A percentile compares a stretch with the other conserved stretches of the same genome.
Evolutionary conservation across 2,797 vertebrate species (phyloP).

Genomic region (Odontamblyopus lacepedii): DNA sequence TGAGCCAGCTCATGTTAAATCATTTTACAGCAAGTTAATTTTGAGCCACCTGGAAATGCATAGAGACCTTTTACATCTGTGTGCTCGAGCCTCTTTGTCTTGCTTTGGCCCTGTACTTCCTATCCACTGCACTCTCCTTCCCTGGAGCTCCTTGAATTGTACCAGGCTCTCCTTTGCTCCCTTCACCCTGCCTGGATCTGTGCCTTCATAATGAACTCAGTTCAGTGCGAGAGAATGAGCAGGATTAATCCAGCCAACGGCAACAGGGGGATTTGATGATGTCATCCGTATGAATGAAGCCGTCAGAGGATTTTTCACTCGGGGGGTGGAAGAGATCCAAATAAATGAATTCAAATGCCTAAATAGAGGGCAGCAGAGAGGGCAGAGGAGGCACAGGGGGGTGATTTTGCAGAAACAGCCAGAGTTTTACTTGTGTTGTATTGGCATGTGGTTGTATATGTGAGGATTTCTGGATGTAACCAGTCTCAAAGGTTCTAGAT

Average conservation of each 20-base stretch:
- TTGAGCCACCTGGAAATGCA: too few species aligned
- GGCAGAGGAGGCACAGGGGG: slow-evolving; percentile 19
- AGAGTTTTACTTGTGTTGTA: neutral
- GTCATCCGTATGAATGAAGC: slow-evolving; percentile 83
- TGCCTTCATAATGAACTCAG: slow-evolving; percentile 78
- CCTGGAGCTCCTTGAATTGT: slow-evolving; percentile 51
- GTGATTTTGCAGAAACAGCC: slow-evolving; percentile 22
- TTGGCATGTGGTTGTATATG: neutral
- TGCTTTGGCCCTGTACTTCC: slow-evolving; percentile 33
- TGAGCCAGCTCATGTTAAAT: too few species aligned
- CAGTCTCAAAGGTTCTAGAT: too few species aligned
- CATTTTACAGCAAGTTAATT: too few species aligned
- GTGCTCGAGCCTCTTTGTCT: neutral
- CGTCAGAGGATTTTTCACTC: slow-evolving; percentile 80
- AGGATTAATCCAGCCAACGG: slow-evolving; percentile 82
- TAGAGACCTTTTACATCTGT: slow-evolving; percentile 32
- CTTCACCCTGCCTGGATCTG: slow-evolving; percentile 76
- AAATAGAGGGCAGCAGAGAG: slow-evolving; percentile 33
- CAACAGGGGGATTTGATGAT: slow-evolving; percentile 81
- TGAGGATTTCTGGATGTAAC: neutral
- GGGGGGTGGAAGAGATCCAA: slow-evolving; percentile 77
- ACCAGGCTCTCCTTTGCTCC: slow-evolving; percentile 58
- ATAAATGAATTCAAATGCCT: slow-evolving; percentile 69
- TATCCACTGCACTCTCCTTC: slow-evolving; percentile 42
- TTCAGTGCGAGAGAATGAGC: slow-evolving; percentile 80